Evolutionary conservation across 1,140 invertebrate species (phyloP).

Genomic region (Atopsyche davidsoni): DNA sequence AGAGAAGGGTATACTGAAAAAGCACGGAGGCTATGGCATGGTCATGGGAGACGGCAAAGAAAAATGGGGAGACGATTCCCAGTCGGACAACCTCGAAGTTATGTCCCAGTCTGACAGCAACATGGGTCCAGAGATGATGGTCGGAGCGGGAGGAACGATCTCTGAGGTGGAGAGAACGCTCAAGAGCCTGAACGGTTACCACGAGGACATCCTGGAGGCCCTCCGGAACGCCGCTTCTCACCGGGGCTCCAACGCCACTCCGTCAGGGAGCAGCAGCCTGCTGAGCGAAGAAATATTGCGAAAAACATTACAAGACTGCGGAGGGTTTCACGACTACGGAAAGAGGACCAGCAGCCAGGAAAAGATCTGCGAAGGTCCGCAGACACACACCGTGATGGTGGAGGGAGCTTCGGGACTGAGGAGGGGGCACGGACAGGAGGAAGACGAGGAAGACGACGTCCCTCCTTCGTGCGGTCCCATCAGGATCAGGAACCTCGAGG

Average conservation of each 20-base stretch:
- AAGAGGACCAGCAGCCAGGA: conserved; percentile 59
- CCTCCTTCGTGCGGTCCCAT: conserved; percentile 66
- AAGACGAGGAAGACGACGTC: conserved; percentile 65
- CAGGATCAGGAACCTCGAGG: conserved; percentile 84
- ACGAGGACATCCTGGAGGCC: conserved; percentile 85
- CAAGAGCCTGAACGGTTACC: conserved; percentile 85
- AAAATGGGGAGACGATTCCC: conserved; percentile 66
- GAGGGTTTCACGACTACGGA: conserved; percentile 51
- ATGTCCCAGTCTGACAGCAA: conserved; percentile 63
- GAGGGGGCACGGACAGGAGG: conserved; percentile 38
- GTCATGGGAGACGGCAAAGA: conserved; percentile 58
- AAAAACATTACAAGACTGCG: conserved; percentile 62
- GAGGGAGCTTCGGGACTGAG: conserved; percentile 31
- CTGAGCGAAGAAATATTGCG: conserved; percentile 57
- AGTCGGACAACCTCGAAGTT: conserved; percentile 64
- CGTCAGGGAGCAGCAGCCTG: conserved; percentile 53
- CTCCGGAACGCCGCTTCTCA: conserved; percentile 73
- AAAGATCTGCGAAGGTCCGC: conserved; percentile 57
- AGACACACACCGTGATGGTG: conserved; percentile 40
- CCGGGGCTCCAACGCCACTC: conserved; percentile 54
- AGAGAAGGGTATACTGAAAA: conserved; percentile 87
- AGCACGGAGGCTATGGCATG: conserved; percentile 68
- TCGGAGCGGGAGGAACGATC: conserved; percentile 53
- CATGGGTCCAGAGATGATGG: conserved; percentile 46
- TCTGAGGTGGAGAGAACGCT: conserved; percentile 76